Percentiles rank a stretch among this genome's conserved stretches.
Conservation (phyloP, 2,888 invertebrate genomes). For the Cryptocephalus moraei region DNA sequence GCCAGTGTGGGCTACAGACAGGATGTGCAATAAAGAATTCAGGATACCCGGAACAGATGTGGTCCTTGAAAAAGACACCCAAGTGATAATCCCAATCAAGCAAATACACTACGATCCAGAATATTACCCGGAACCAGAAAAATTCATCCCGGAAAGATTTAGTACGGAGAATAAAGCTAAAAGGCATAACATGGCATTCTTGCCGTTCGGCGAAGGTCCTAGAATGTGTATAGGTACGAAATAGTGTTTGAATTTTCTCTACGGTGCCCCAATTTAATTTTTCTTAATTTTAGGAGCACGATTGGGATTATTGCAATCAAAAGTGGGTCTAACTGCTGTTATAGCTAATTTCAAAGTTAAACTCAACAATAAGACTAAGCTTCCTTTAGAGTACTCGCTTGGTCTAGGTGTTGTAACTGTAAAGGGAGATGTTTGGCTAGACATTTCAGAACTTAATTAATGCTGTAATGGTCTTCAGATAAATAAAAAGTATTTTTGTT, state of each 20-base stretch:
- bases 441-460: too few species aligned
- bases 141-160: conserved; percentile 1
- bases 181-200: neutral
- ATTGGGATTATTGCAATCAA: neutral
- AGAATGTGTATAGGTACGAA: neutral
- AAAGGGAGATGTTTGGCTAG: too few species aligned
- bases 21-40: neutral
- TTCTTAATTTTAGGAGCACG: neutral
- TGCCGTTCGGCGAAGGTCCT: conserved; percentile 1
- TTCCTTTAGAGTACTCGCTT: neutral
- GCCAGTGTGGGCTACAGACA: neutral
- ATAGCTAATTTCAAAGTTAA: neutral
- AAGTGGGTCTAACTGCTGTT: neutral
- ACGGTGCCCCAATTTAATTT: too few species aligned
- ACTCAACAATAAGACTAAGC: neutral
- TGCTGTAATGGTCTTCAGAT: too few species aligned
- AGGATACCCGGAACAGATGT: neutral
- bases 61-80: neutral
- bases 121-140: neutral
- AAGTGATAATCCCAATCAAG: neutral
- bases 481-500: too few species aligned
- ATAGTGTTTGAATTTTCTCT: neutral
- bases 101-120: neutral
- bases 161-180: neutral
- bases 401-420: too few species aligned